A percentile compares a stretch with the other conserved stretches of the same genome.
phyloP scores from a whole-genome alignment of 1,140 invertebrate genomes.

The Coenobita brevimanus region DNA sequence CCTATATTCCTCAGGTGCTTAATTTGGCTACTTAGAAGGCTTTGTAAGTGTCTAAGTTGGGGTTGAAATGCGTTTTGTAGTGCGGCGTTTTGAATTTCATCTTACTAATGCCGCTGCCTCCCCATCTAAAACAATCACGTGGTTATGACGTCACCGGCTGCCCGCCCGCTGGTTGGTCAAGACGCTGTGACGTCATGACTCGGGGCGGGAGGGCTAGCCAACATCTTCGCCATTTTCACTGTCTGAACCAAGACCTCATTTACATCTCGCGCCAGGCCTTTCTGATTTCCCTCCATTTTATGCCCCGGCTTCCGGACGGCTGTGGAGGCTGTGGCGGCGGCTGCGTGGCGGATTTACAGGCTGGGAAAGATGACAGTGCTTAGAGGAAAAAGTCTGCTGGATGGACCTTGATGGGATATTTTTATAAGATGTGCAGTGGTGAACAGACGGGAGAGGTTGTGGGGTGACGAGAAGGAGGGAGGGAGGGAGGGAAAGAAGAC shows the following conservation, averaged over 20 bases:
- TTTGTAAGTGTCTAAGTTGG: too few species aligned
- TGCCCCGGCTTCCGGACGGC: neutral
- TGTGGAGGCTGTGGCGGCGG: neutral
- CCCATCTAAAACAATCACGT: slow-evolving; percentile 65
- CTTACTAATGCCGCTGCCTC: slow-evolving; percentile 51
- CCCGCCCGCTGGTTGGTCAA: slow-evolving; percentile 44
- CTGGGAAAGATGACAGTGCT: neutral
- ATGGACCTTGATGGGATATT: slow-evolving; percentile 48
- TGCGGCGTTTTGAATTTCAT: slow-evolving; percentile 45
- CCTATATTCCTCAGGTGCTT: too few species aligned
- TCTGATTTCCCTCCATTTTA: slow-evolving; percentile 61
- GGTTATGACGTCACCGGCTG: slow-evolving; percentile 44
- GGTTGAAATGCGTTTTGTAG: too few species aligned
- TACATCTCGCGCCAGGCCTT: slow-evolving; percentile 60
- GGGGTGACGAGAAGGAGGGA: slow-evolving; percentile 24
- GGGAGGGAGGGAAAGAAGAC: slow-evolving; percentile 18
- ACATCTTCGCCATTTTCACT: slow-evolving; percentile 67
- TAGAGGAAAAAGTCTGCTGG: slow-evolving; percentile 19
- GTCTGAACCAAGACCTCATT: slow-evolving; percentile 65
- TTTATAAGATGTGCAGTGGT: slow-evolving; percentile 53
- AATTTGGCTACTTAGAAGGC: too few species aligned
- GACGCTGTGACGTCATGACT: slow-evolving; percentile 64
- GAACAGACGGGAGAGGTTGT: slow-evolving; percentile 55
- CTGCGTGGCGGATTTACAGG: neutral
- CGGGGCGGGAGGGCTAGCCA: slow-evolving; percentile 58